These are phyloP conservation scores for Trissolcus japonicus DNA, from an alignment of 2,888 invertebrate genomes.

Conservation along the genomic window DNA sequence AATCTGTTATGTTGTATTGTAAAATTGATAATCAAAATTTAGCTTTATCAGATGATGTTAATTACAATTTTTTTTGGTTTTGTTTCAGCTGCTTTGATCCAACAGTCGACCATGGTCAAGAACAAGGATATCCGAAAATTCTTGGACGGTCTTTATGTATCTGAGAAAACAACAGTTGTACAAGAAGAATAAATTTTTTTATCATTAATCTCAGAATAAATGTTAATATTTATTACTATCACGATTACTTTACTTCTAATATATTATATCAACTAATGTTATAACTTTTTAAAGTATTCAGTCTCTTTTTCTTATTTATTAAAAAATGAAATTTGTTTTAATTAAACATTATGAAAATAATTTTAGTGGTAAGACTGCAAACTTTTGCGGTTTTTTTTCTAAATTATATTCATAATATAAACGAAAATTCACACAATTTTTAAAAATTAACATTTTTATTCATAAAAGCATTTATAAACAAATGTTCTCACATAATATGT, in stretches of 20 bases:
- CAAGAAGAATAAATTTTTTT: slow-evolving; percentile 78
- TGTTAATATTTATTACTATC: slow-evolving; percentile 7
- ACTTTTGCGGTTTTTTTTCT: no score
- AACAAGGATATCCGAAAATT: slow-evolving; percentile 99
- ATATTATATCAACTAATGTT: no score
- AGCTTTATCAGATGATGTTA: neutral
- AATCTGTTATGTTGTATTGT: neutral
- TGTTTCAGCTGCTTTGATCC: slow-evolving; percentile 93
- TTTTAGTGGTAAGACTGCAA: neutral
- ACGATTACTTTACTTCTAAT: slow-evolving; percentile 2
- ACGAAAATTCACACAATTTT: no score
- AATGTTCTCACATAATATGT: no score
- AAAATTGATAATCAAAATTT: neutral
- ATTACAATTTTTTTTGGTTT: slow-evolving; percentile 6
- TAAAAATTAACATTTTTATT: no score
- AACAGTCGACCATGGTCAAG: slow-evolving; percentile 99
- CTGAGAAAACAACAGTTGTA: slow-evolving; percentile 97
- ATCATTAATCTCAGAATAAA: slow-evolving; percentile 11
- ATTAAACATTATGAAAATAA: neutral
- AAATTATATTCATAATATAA: no score
- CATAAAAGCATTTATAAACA: no score
- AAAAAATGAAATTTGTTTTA: neutral
- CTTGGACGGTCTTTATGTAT: slow-evolving; percentile 99
- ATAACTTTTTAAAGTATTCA: neutral
- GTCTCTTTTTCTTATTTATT: neutral